Evolutionary conservation across 1,140 invertebrate genomes (phyloP).

Genomic region (Leucophenga varia): DNA sequence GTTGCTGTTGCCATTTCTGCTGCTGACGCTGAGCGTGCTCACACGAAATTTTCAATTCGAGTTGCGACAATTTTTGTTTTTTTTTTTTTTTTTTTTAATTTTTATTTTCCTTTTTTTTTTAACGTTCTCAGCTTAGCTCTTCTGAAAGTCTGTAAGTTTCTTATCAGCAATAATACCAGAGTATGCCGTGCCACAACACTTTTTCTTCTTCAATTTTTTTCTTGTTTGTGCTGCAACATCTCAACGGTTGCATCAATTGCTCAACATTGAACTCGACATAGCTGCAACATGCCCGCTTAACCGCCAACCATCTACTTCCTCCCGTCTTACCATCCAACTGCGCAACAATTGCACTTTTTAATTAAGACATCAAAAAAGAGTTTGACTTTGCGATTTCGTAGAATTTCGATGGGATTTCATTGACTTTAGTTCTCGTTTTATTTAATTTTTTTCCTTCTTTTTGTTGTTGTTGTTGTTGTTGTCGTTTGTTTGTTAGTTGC

Average conservation of each 20-base stretch:
- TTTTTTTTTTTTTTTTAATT: too few relatives aligned
- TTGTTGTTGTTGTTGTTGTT: background rate
- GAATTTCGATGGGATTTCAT: slow-evolving; percentile 29
- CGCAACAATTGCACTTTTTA: slow-evolving; percentile 53
- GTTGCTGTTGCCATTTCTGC: too few relatives aligned
- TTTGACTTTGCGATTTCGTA: slow-evolving; percentile 53
- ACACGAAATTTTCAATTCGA: slow-evolving; percentile 52
- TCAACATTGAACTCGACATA: slow-evolving; percentile 47
- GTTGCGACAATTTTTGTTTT: slow-evolving; percentile 42
- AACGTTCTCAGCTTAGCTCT: background rate
- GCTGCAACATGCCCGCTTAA: background rate
- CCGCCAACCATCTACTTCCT: background rate
- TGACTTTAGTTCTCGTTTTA: slow-evolving; percentile 4
- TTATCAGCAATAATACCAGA: slow-evolving; percentile 28
- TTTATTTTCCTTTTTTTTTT: too few relatives aligned
- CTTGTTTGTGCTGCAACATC: slow-evolving; percentile 44
- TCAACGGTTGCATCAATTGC: slow-evolving; percentile 54
- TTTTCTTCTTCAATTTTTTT: too few relatives aligned
- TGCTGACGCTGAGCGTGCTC: slow-evolving; percentile 49
- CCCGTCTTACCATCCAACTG: background rate
- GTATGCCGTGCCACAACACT: slow-evolving; percentile 33
- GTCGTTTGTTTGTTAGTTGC: too few relatives aligned
- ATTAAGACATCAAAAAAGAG: slow-evolving; percentile 54
- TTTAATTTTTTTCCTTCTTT: background rate
- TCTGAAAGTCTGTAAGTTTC: slow-evolving; percentile 1